Base-by-base conservation (phyloP, 2,797 vertebrate species). In the Dromococcyx pavoninus region DNA sequence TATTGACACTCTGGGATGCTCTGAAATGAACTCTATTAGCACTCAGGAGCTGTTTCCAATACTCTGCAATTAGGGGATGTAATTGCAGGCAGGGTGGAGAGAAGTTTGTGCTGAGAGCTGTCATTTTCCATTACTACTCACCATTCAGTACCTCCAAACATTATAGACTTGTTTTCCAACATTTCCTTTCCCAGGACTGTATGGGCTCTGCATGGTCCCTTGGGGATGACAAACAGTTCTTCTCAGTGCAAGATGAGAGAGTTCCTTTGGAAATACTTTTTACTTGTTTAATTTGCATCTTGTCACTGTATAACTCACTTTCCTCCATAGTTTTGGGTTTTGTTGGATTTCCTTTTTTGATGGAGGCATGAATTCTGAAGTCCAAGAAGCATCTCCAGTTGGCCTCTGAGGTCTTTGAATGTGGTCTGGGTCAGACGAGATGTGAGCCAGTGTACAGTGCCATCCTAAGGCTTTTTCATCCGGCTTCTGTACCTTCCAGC, bases 231-330 rank as follows among this genome's bases (percentile, higher is more conserved):
- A 85, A 56, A 33, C 48, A 74, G 23, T 35, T 89, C 76, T 64
- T 88, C 65, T 43, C 18, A 53, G 48, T 61, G 76, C 0, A 0
- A 69, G 65, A 86, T 48, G 71, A 91, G 25, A 89, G 25, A 76
- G 23, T 33, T 87, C 33, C 67, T 70, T 81, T 91, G 72, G 62
- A 91, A 96, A 88, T 39, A 81, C 14, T 65, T 91, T 74, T 43
- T 30, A 75, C 73, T 51, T 51, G 17, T 74, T 89, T 79, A 39
- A 86, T 95, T 93, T 94, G 35, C 76, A 75, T 71, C 53, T 89
- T 71, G 32, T 66, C 83, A 58, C 37, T 86, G 17, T 48, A n/a
- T 80, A 89, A 61, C 46, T 83, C 69, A 60, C 22, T 89, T 64
- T 60, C 51, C 66, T 91, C 32, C 53, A 10, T 15, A 82, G 57